A percentile compares a stretch with the other conserved stretches of the same genome.
phyloP scores from a whole-genome alignment of 2,888 invertebrate genomes.

The Drosophila multiciliata region DNA sequence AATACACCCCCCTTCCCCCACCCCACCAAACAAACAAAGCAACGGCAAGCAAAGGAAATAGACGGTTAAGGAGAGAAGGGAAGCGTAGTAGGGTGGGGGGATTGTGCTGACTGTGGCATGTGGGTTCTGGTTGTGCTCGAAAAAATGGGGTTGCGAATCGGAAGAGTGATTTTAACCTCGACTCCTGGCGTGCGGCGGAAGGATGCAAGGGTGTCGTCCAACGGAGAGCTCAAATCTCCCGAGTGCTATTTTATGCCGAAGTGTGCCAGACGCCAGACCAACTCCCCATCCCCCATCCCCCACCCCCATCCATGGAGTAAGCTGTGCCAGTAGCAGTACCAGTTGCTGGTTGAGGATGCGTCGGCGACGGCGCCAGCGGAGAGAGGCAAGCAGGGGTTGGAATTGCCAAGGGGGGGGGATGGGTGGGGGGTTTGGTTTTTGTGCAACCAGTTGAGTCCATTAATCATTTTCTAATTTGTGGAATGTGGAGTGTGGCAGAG shows the following conservation, averaged over 20 bases:
- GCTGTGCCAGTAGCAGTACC: conserved; percentile 41
- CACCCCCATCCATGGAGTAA: not conserved
- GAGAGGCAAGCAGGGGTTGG: not conserved
- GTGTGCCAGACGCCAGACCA: conserved; percentile 79
- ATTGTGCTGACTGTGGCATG: conserved; percentile 17
- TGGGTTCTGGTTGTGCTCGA: conserved; percentile 8
- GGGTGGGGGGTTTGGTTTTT: conserved; percentile 20
- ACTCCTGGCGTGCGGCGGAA: conserved; percentile 49
- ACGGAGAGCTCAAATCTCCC: conserved; percentile 70
- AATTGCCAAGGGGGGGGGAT: not conserved
- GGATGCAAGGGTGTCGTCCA: conserved; percentile 53
- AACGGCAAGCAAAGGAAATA: not conserved
- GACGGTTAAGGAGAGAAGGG: not conserved
- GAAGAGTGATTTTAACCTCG: conserved; percentile 78
- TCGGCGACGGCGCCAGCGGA: conserved; percentile 60
- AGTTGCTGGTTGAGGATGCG: conserved; percentile 64
- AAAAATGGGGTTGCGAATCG: conserved; percentile 67
- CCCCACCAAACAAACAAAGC: not conserved
- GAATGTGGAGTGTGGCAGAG: conserved; percentile 77
- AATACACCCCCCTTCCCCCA: conserved; percentile 69
- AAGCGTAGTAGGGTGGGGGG: not conserved
- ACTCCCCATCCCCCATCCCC: conserved; percentile 1
- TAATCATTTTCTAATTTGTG: conserved; percentile 85
- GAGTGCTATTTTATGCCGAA: conserved; percentile 83
- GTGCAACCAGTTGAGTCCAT: conserved; percentile 84